A percentile compares a stretch with the other conserved stretches of the same genome.
phyloP scores from a whole-genome alignment of 2,797 vertebrate genomes.

The Syngnathus rostellatus region DNA sequence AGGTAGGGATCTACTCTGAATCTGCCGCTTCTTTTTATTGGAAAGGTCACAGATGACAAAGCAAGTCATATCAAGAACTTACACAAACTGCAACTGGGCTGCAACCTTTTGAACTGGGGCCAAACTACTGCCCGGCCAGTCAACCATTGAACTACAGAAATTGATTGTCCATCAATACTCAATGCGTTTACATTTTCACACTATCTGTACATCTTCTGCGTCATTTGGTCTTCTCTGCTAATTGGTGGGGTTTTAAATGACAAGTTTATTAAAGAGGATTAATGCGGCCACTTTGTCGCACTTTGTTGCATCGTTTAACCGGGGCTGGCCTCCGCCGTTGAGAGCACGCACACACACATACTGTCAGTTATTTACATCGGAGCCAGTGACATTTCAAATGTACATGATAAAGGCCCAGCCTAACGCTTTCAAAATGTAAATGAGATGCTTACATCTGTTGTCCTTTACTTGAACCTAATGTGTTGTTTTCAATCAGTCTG shows the following conservation, averaged over 20 bases:
- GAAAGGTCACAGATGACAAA: conserved; percentile 4
- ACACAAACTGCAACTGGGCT: neutral
- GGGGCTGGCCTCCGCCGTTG: neutral
- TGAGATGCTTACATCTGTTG: conserved; percentile 10
- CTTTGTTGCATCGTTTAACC: conserved; percentile 1
- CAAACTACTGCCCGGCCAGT: neutral
- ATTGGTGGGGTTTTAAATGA: neutral
- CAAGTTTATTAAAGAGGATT: neutral
- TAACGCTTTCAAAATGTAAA: conserved; percentile 1
- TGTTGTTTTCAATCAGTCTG: conserved; percentile 17
- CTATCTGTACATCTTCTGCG: neutral
- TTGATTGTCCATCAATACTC: neutral
- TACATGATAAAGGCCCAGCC: neutral
- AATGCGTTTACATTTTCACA: neutral
- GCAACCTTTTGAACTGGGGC: neutral
- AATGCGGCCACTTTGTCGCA: neutral
- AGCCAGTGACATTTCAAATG: conserved; percentile 5
- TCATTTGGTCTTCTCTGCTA: neutral
- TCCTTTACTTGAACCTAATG: conserved; percentile 8
- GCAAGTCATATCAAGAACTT: neutral
- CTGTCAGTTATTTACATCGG: neutral
- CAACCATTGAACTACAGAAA: neutral
- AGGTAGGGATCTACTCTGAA: neutral
- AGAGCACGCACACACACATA: neutral
- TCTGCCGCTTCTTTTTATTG: neutral